A percentile compares a stretch with the other conserved stretches of the same genome.
Conservation (phyloP, 2,888 invertebrate genomes). For the Chymomyza fuscimana region DNA sequence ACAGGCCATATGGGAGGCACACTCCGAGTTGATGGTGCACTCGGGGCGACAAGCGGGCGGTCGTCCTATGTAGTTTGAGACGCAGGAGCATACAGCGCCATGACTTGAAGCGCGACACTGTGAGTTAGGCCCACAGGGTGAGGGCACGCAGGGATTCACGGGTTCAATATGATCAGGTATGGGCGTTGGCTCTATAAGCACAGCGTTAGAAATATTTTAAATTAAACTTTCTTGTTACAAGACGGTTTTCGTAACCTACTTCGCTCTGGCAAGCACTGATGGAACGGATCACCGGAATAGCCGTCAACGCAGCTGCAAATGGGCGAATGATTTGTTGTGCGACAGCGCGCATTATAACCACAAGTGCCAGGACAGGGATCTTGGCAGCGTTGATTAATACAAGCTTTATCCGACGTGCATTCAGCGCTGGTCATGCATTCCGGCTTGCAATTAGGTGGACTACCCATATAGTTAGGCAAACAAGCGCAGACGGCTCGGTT, state of each 20-base stretch:
- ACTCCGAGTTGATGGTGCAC: conserved; percentile 82
- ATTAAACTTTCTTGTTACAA: not conserved
- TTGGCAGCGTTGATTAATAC: conserved; percentile 87
- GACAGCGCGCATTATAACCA: conserved; percentile 86
- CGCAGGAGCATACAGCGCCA: conserved; percentile 83
- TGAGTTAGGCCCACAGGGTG: conserved; percentile 85
- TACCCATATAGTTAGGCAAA: conserved; percentile 84
- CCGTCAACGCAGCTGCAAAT: conserved; percentile 86
- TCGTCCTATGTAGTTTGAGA: conserved; percentile 82
- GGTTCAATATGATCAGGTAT: conserved; percentile 68
- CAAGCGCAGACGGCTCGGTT: conserved; percentile 88
- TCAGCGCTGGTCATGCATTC: conserved; percentile 89
- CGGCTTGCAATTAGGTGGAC: conserved; percentile 87
- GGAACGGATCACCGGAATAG: conserved; percentile 88
- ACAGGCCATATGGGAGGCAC: conserved; percentile 81
- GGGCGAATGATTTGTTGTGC: conserved; percentile 88
- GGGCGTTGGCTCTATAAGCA: conserved; percentile 63
- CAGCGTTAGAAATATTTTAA: not conserved
- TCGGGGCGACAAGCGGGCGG: conserved; percentile 85
- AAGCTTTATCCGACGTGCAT: conserved; percentile 86
- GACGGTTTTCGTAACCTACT: conserved; percentile 68
- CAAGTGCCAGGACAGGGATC: conserved; percentile 89
- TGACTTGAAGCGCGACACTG: conserved; percentile 81
- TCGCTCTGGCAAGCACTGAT: conserved; percentile 82
- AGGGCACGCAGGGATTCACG: conserved; percentile 83